Conservation (phyloP, 2,888 invertebrate species). For the Rhopalosiphum nymphaeae region DNA sequence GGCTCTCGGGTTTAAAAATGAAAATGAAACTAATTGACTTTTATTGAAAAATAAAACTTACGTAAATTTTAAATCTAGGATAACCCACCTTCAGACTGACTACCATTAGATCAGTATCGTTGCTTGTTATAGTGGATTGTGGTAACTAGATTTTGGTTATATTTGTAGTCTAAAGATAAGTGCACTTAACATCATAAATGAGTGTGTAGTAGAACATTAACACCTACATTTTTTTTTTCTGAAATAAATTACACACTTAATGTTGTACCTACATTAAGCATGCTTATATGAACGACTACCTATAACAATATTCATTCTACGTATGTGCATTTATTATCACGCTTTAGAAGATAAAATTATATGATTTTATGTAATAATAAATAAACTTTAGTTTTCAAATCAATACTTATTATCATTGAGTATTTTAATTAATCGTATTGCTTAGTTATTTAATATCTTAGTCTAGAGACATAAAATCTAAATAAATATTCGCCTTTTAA, state of each 20-base stretch:
- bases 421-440: not conserved
- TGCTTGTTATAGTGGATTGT: not conserved
- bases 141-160: constrained; percentile 1
- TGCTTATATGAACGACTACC: not conserved
- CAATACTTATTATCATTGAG: not conserved
- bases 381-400: not conserved
- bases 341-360: not conserved
- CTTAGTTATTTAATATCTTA: not conserved
- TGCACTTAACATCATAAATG: not conserved
- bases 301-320: not conserved
- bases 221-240: not conserved
- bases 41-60: not conserved
- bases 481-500: not conserved
- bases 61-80: not conserved
- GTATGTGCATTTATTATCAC: not conserved
- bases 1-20: not conserved
- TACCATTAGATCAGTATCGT: not conserved
- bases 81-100: not conserved
- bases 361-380: not conserved
- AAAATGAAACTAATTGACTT: not conserved
- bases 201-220: not conserved
- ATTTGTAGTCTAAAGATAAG: not conserved
- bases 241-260: not conserved
- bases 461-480: not conserved
- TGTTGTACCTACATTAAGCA: not conserved